Percentiles rank a stretch among this genome's conserved stretches.
Evolutionary conservation across 2,888 invertebrate species (phyloP).

Genomic region (Griposia aprilina): DNA sequence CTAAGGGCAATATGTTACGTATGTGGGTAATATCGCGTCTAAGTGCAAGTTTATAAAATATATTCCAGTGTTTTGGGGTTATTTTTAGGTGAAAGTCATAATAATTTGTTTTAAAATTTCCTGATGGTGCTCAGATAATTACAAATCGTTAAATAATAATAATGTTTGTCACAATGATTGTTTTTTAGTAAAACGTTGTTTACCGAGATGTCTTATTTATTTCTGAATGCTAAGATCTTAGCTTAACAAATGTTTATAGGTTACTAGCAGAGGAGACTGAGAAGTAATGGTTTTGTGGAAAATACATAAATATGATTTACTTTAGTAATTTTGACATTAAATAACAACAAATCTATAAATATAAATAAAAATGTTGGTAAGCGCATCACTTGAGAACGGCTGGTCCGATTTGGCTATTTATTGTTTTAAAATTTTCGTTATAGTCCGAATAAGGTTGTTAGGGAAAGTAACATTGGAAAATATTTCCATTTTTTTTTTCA

Average conservation of each 20-base stretch:
- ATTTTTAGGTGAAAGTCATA: neutral
- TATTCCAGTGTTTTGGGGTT: neutral
- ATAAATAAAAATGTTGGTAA: neutral
- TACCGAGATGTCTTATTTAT: neutral
- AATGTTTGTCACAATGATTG: neutral
- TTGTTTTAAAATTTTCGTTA: neutral
- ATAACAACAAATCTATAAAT: neutral
- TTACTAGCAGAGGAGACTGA: neutral
- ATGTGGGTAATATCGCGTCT: constrained; percentile 3
- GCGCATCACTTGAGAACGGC: neutral
- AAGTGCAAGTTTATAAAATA: constrained; percentile 8
- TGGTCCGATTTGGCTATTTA: neutral
- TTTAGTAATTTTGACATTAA: neutral
- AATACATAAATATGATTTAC: neutral
- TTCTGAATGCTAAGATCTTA: neutral
- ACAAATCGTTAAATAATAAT: neutral
- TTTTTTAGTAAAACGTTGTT: neutral
- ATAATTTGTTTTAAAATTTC: neutral
- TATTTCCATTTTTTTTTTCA: neutral
- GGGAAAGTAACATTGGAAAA: neutral
- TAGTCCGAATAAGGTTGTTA: neutral
- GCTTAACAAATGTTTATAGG: too few relatives aligned
- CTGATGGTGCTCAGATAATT: neutral
- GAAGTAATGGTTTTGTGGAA: neutral
- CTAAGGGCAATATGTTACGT: constrained; percentile 48